phyloP scores from a whole-genome alignment of 2,888 invertebrate genomes.

The Mesorhabditis sp. region DNA sequence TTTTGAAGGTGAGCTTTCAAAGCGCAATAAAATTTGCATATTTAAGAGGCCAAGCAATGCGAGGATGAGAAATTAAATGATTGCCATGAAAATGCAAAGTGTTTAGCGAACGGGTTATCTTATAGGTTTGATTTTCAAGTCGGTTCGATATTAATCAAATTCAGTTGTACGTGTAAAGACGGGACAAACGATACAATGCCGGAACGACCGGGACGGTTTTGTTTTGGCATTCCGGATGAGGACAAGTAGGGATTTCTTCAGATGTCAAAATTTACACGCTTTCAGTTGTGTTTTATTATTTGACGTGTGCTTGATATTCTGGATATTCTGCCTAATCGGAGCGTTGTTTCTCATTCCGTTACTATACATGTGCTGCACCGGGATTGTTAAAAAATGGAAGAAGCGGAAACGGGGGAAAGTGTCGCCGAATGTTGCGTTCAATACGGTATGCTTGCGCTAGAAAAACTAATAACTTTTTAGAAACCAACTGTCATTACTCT shows the following conservation, averaged over 20 bases:
- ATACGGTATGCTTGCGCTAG: background rate
- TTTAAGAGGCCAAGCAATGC: slow-evolving; percentile 21
- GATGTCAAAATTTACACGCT: too few species aligned
- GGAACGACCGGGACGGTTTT: slow-evolving; percentile 30
- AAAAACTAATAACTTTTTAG: background rate
- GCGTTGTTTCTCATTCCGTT: slow-evolving; percentile 28
- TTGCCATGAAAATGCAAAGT: slow-evolving; percentile 26
- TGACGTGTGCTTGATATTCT: slow-evolving; percentile 51
- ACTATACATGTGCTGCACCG: slow-evolving; percentile 14
- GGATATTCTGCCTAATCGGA: slow-evolving; percentile 42
- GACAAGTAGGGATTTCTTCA: too few species aligned
- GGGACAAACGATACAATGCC: slow-evolving; percentile 36
- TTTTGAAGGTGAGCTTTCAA: background rate
- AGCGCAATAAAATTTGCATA: background rate
- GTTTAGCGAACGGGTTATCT: slow-evolving; percentile 9
- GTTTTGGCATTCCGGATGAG: slow-evolving; percentile 36
- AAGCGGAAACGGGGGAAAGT: background rate
- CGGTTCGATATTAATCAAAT: slow-evolving; percentile 9
- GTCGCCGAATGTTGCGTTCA: background rate
- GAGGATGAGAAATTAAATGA: slow-evolving; percentile 16
- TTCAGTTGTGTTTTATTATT: slow-evolving; percentile 46
- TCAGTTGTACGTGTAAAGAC: slow-evolving; percentile 24
- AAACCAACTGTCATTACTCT: background rate
- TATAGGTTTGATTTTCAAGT: background rate
- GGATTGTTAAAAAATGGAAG: background rate